These are phyloP conservation scores for Eupithecia centaureata DNA, from an alignment of 2,888 invertebrate genomes.

Conservation along the genomic window DNA sequence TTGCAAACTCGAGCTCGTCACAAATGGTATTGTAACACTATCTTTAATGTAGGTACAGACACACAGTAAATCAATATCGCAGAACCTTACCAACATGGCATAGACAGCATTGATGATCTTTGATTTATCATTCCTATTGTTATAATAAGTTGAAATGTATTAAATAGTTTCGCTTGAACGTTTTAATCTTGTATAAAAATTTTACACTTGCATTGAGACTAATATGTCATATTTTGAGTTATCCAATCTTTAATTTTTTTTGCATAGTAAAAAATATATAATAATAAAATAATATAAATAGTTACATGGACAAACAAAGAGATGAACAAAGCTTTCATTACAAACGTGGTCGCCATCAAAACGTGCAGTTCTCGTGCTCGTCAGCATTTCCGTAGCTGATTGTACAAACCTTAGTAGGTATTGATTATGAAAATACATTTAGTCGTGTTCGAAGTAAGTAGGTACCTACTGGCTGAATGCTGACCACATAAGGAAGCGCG, in stretches of 20 bases:
- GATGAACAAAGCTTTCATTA: neutral
- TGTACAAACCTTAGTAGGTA: constrained; percentile 18
- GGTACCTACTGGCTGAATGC: constrained; percentile 20
- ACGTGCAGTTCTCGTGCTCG: constrained; percentile 4
- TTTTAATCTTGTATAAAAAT: no score
- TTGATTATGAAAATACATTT: constrained; percentile 30
- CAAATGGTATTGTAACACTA: constrained; percentile 31
- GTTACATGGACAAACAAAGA: neutral
- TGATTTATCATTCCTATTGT: no score
- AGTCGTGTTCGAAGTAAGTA: constrained; percentile 29
- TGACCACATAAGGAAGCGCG: constrained; percentile 64
- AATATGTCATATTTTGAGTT: no score
- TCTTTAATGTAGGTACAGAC: constrained; percentile 16
- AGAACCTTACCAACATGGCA: neutral
- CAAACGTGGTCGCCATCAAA: neutral
- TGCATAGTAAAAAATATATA: no score
- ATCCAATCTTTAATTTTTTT: no score
- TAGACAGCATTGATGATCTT: no score
- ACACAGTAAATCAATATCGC: constrained; percentile 8
- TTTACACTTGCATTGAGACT: no score
- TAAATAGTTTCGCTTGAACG: no score
- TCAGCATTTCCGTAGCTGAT: constrained; percentile 26
- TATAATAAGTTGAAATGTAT: no score
- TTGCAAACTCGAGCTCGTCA: constrained; percentile 28
- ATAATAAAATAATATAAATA: no score